phyloP scores from a whole-genome alignment of 2,797 vertebrate species.

The Protosalanx chinensis region DNA sequence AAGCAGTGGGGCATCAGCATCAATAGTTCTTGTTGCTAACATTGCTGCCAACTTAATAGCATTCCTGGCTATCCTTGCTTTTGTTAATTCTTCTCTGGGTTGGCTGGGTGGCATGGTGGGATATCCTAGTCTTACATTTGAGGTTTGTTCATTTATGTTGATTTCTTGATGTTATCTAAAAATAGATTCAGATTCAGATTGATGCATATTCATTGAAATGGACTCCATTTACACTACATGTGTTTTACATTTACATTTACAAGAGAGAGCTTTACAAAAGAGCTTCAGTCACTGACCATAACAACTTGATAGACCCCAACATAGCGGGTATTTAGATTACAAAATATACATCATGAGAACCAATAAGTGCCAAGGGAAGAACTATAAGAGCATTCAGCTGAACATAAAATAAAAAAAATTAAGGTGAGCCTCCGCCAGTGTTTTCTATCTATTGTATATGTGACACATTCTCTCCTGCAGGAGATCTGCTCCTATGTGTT shows the following conservation, averaged over 20 bases:
- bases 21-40: constrained; percentile 84
- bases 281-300: too few relatives aligned
- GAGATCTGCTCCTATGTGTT: constrained; percentile 92
- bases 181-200: too few relatives aligned
- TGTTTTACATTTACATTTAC: neutral
- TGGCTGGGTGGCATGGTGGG: constrained; percentile 91
- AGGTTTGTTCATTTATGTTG: constrained; percentile 70
- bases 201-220: too few relatives aligned
- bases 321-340: too few relatives aligned
- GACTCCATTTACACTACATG: too few relatives aligned
- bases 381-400: too few relatives aligned
- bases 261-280: too few relatives aligned
- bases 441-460: neutral
- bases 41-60: constrained; percentile 89
- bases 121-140: constrained; percentile 81
- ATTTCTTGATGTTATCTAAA: neutral
- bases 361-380: too few relatives aligned
- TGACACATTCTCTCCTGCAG: constrained; percentile 59
- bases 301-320: too few relatives aligned
- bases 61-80: constrained; percentile 86
- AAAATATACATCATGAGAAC: too few relatives aligned
- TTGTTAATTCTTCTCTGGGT: constrained; percentile 80
- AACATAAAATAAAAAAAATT: too few relatives aligned
- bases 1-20: constrained; percentile 83
- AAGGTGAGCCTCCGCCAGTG: too few relatives aligned